Evolutionary conservation across 2,888 invertebrate genomes (phyloP), one percentile per base, ranked within the genome.

Genomic region (Cataglyphis cursor): DNA sequence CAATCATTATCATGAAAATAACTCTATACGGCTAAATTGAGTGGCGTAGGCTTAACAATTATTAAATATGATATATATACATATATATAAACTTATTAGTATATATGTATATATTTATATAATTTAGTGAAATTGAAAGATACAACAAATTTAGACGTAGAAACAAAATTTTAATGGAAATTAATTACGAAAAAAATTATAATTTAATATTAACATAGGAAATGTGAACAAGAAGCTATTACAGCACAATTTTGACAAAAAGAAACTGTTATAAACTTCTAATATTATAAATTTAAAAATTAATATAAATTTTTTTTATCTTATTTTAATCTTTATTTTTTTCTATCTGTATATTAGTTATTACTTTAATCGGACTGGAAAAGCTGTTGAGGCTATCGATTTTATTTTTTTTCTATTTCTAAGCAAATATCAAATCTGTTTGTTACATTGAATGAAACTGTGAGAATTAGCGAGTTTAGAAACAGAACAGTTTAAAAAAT

Each of bases 341-440:
- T 66, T 66, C 51, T 41, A 18, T 18, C 28, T 28, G 18, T 61
- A 64, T 59, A 68, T 51, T 51, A 15, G 35, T 66, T 78, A 38
- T 41, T 24, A 24, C 31, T 38, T 64, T 65, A 51, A 81, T 75
- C 24, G 31, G 12, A 70, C 18, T 62, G n/a, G 62, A 78, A 65
- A 21, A 59, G 21, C 21, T 35, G 6, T 73, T 66, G 62, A 38
- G 57, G 73, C 66, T 78, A 73, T 82, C n/a, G 44, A 24, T 70
- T 61, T 54, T 21, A 54, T 35, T 10, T 44, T 6, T 66, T 8
- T 24, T 5, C 10, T 28, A 48, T 65, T 66, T 76, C 21, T 31
- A 41, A 31, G 31, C n/a, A 76, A 66, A 66, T 41, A 10, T 54
- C 12, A 41, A 1, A 9, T 61, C 8, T 74, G 1, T 35, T 51